Evolutionary conservation across 2,888 invertebrate species (phyloP).

Genomic region (Nycteola revayana): DNA sequence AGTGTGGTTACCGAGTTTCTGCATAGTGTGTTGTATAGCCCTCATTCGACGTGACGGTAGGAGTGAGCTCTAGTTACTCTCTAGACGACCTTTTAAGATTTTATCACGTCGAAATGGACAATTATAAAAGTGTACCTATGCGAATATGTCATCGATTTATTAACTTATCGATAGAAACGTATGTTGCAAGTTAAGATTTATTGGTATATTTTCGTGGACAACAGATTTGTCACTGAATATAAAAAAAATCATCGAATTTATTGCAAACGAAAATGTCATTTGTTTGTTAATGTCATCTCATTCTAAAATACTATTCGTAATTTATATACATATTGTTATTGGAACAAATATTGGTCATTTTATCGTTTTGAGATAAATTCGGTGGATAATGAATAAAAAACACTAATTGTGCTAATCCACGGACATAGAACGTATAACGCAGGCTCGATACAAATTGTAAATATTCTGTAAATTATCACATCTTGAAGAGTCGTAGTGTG

Average conservation of each 20-base stretch:
- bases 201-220: conserved; percentile 37
- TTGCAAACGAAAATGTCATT: conserved; percentile 16
- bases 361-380: conserved; percentile 44
- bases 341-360: no score
- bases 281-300: no score
- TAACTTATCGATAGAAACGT: conserved; percentile 41
- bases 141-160: conserved; percentile 39
- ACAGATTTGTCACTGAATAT: conserved; percentile 20
- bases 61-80: conserved; percentile 36
- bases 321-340: no score
- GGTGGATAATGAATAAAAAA: conserved; percentile 29
- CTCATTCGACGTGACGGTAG: conserved; percentile 27
- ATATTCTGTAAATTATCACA: conserved; percentile 68
- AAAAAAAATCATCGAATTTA: conserved; percentile 25
- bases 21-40: conserved; percentile 29
- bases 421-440: conserved; percentile 43
- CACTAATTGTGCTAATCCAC: conserved; percentile 53
- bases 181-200: conserved; percentile 44
- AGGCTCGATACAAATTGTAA: conserved; percentile 55
- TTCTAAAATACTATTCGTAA: no score
- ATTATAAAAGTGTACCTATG: conserved; percentile 45
- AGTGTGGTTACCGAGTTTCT: conserved; percentile 23
- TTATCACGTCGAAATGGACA: conserved; percentile 47
- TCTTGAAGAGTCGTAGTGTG: conserved; percentile 52
- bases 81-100: conserved; percentile 38